These are phyloP conservation scores for Tribolium madens DNA, from an alignment of 1,140 invertebrate genomes.

Conservation along the genomic window DNA sequence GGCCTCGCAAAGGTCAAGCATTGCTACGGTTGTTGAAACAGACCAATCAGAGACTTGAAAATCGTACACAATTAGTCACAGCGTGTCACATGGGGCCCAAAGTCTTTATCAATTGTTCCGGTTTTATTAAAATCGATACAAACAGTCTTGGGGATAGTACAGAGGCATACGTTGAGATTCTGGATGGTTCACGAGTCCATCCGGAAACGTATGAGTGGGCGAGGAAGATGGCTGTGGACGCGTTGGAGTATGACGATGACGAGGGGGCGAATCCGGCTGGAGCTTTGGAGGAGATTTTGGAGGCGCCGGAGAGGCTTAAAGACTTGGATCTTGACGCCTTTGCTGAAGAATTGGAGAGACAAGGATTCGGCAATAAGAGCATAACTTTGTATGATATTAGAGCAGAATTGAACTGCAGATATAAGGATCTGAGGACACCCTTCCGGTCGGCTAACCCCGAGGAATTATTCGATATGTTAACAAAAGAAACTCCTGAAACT, in stretches of 20 bases:
- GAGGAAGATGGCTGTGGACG: conserved; percentile 99
- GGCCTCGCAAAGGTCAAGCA: conserved; percentile 93
- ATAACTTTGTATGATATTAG: conserved; percentile 98
- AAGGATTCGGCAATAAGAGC: conserved; percentile 90
- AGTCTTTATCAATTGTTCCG: conserved; percentile 99
- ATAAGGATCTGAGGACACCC: conserved; percentile 90
- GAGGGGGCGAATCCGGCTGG: conserved; percentile 96
- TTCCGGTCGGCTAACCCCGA: conserved; percentile 86
- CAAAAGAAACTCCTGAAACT: conserved; percentile 96
- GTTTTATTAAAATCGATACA: conserved; percentile 99
- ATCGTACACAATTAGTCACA: conserved; percentile 95
- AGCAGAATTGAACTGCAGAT: conserved; percentile 94
- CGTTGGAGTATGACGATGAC: conserved; percentile 97
- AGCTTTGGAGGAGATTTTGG: conserved; percentile 96
- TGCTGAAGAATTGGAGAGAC: conserved; percentile 95
- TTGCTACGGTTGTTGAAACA: conserved; percentile 93
- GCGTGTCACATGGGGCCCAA: conserved; percentile 97
- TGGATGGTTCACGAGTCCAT: conserved; percentile 98
- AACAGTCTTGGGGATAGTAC: conserved; percentile 93
- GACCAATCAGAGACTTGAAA: conserved; percentile 93
- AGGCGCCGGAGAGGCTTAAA: conserved; percentile 94
- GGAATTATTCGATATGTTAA: conserved; percentile 94
- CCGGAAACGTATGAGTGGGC: conserved; percentile 99
- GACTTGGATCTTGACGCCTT: conserved; percentile 99
- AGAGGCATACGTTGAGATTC: conserved; percentile 94